Base-by-base conservation (phyloP, 2,888 invertebrate genomes). In the Thera britannica region DNA sequence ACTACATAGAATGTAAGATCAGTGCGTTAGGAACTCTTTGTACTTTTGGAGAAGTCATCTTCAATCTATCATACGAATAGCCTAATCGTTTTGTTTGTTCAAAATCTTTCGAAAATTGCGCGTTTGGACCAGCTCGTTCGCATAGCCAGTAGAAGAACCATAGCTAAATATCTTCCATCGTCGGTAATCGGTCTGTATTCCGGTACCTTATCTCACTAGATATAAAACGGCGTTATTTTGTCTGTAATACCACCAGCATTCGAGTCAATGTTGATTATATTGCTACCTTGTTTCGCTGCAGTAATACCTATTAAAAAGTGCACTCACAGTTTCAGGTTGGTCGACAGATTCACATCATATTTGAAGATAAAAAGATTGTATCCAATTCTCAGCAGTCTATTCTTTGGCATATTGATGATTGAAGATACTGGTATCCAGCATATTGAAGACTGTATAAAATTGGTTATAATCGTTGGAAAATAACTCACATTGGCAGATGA, bases 401-500 rank as follows among this genome's bases (percentile, higher is more conserved):
- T 51, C 7, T 51, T 5, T 2, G 52, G 52, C 23, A 9, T 34
- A 34, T 51, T 52, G 23, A 8, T 34, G 52, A 8, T 34, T 51
- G 51, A 8, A 56, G 56, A 8, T 8, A 12, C 36, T n/a, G 38
- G 6, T 12, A 56, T 38, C 38, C 38, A 41, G 12, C 55, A 35
- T 35, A 11, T 11, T 55, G n/a, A 7, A 12, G 12, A 41, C 1
- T 41, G 41, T 56, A 41, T 56, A 1, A 12, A 38, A 12, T n/a
- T 3, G 1, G 9, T 12, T n/a, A 41, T 8, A 56, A 38, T 2
- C 41, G 8, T 35, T 54, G 9, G n/a, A 56, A 23, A 57, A 9
- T 41, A 56, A 97, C 98, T 97, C 96, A 98, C 98, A 98, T 95
- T 98, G 98, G 79, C 96, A 94, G 44, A 98, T 93, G 77, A 98